These are phyloP conservation scores for Isotomurus palustris DNA, from an alignment of 2,888 invertebrate genomes.

Conservation along the genomic window DNA sequence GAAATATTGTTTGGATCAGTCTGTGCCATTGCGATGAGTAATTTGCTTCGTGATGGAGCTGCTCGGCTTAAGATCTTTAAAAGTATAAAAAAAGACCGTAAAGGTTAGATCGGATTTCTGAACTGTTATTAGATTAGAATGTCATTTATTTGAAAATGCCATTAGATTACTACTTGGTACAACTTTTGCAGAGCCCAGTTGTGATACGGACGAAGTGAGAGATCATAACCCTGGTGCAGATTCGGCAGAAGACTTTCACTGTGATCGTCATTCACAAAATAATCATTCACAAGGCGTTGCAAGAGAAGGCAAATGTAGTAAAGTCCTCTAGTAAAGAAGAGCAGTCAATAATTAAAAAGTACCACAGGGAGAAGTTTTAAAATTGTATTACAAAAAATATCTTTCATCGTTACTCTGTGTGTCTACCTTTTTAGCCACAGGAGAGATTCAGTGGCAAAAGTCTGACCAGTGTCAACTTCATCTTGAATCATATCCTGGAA, in stretches of 20 bases:
- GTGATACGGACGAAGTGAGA: conserved; percentile 3
- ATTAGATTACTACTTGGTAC: neutral
- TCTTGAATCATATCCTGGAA: conserved; percentile 4
- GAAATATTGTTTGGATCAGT: neutral
- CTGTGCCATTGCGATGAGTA: neutral
- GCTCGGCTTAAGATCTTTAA: conserved; percentile 5
- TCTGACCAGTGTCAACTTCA: neutral
- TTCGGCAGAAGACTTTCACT: neutral
- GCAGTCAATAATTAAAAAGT: too few relatives aligned
- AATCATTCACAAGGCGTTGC: neutral
- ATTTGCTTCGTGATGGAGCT: neutral
- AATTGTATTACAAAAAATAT: neutral
- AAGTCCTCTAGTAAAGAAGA: neutral
- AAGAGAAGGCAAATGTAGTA: conserved; percentile 4
- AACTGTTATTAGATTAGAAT: too few relatives aligned
- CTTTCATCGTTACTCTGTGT: neutral
- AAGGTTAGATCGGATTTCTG: too few relatives aligned
- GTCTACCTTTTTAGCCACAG: conserved; percentile 6
- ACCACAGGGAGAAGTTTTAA: too few relatives aligned
- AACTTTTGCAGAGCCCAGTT: conserved; percentile 6
- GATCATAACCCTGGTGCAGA: conserved; percentile 1
- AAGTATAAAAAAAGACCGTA: too few relatives aligned
- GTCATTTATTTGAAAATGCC: too few relatives aligned
- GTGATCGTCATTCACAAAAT: neutral
- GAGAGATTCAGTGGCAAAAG: neutral